A percentile compares a stretch with the other conserved stretches of the same genome.
Evolutionary conservation across 2,888 invertebrate genomes (phyloP).

Genomic region (Tanaodytes sp.): DNA sequence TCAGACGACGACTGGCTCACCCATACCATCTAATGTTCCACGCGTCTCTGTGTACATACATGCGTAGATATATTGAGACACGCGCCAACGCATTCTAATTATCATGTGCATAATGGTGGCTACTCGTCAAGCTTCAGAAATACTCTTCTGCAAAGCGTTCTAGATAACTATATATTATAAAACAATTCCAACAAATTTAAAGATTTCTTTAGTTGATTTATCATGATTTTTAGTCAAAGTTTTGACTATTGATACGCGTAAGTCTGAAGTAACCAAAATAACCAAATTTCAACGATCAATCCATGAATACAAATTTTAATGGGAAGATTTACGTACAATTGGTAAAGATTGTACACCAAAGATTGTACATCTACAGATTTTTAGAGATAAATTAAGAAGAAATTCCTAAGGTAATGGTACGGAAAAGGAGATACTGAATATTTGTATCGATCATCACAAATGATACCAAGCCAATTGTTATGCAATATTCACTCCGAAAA

Average conservation of each 20-base stretch:
- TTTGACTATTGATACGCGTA: constrained; percentile 35
- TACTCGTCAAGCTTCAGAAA: constrained; percentile 72
- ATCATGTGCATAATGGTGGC: constrained; percentile 73
- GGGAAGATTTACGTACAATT: too few relatives aligned
- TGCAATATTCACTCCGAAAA: too few relatives aligned
- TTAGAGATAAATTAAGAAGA: too few relatives aligned
- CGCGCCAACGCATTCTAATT: constrained; percentile 74
- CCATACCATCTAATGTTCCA: constrained; percentile 46
- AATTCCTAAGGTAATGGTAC: too few relatives aligned
- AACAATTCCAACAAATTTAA: constrained; percentile 57
- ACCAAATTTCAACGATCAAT: too few relatives aligned
- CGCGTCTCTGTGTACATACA: constrained; percentile 53
- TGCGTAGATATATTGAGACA: constrained; percentile 72
- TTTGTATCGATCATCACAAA: too few relatives aligned
- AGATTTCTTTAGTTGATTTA: constrained; percentile 45
- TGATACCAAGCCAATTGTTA: too few relatives aligned
- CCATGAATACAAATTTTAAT: too few relatives aligned
- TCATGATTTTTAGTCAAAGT: constrained; percentile 49
- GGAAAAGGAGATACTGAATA: too few relatives aligned
- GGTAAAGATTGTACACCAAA: too few relatives aligned
- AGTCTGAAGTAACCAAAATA: too few relatives aligned
- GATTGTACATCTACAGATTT: too few relatives aligned
- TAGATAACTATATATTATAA: constrained; percentile 65
- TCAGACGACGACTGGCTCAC: constrained; percentile 52
- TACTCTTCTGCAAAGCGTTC: constrained; percentile 69